phyloP scores from a whole-genome alignment of 2,113 vertebrate genomes.

The Sturnus vulgaris region DNA sequence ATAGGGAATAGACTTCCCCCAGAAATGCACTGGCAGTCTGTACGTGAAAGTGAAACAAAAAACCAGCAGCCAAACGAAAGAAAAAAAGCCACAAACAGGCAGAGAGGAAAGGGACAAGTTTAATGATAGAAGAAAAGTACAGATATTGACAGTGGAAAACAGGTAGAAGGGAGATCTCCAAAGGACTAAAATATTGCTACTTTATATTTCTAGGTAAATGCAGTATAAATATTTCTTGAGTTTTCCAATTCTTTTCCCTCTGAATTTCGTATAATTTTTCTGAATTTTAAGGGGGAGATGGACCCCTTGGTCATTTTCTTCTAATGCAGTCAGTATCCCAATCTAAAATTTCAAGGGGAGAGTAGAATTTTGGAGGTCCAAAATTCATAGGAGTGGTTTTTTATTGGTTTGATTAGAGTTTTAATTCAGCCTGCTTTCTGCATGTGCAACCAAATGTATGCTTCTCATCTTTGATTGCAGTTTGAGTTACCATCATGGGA shows the following conservation, averaged over 20 bases:
- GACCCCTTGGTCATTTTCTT: neutral
- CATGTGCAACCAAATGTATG: neutral
- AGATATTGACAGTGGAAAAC: conserved; percentile 77
- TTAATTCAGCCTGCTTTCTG: neutral
- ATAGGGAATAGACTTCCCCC: neutral
- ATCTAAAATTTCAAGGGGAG: neutral
- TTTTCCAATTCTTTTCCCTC: neutral
- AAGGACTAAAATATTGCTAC: conserved; percentile 61
- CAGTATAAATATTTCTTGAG: neutral
- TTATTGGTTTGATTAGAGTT: neutral
- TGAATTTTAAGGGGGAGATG: neutral
- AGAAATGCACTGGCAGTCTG: neutral
- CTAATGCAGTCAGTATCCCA: neutral
- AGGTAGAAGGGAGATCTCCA: conserved; percentile 47
- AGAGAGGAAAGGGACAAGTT: conserved; percentile 81
- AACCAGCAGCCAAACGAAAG: conserved; percentile 20
- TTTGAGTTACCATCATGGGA: neutral
- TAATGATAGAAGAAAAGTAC: conserved; percentile 87
- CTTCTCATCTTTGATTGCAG: neutral
- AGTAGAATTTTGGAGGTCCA: neutral
- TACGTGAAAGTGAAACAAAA: neutral
- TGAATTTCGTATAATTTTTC: neutral
- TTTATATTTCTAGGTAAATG: conserved; percentile 1
- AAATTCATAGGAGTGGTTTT: neutral
- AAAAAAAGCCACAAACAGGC: conserved; percentile 51